Percentiles rank a stretch among this genome's conserved stretches.
These are phyloP conservation scores for Eubucco bourcierii DNA, from an alignment of 2,113 vertebrate species.

Conservation along the genomic window DNA sequence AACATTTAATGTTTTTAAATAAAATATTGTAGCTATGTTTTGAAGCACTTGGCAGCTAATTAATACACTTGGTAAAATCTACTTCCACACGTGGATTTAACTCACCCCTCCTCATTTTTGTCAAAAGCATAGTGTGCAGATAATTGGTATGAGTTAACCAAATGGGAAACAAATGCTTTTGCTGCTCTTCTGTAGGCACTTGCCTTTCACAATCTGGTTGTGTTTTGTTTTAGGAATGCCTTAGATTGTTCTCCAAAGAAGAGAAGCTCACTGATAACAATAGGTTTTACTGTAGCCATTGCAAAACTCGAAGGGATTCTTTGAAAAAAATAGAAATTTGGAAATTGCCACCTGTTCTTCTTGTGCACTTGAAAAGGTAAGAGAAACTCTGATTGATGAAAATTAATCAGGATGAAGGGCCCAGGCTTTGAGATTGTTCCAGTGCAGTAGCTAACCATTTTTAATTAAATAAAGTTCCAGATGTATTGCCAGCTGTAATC, in stretches of 20 bases:
- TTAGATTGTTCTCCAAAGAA: conserved; percentile 96
- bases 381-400: neutral
- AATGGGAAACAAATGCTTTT: neutral
- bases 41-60: neutral
- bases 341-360: conserved; percentile 94
- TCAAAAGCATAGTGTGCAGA: neutral
- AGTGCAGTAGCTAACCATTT: neutral
- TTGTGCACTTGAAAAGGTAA: conserved; percentile 96
- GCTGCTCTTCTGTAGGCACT: neutral
- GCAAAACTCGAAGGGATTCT: conserved; percentile 92
- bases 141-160: neutral
- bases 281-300: conserved; percentile 94
- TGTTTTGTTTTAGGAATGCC: conserved; percentile 85
- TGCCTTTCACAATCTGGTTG: neutral
- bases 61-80: neutral
- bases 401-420: neutral
- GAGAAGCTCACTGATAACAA: conserved; percentile 96
- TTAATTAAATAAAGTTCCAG: neutral
- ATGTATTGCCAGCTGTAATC: neutral
- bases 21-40: neutral
- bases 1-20: neutral
- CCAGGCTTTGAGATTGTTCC: neutral
- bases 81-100: neutral
- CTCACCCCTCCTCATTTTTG: neutral
- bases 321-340: conserved; percentile 98